A percentile compares a stretch with the other conserved stretches of the same genome.
Evolutionary conservation across 2,113 vertebrate species (phyloP).

Genomic region (Climacteris rufus): DNA sequence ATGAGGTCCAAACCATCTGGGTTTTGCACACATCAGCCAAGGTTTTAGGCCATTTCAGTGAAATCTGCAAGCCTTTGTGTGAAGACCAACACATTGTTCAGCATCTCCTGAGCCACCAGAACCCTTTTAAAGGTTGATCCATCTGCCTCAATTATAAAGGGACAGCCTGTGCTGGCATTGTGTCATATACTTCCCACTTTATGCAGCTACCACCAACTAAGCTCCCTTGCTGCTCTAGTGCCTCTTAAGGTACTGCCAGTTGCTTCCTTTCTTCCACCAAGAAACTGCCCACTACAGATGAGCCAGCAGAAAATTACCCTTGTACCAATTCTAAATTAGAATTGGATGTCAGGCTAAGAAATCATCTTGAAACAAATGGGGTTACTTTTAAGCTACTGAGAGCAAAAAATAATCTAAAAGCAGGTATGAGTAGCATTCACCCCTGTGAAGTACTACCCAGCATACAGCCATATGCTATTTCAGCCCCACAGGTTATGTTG

Average conservation of each 20-base stretch:
- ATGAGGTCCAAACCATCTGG: not conserved
- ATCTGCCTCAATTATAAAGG: not conserved
- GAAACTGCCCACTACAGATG: not conserved
- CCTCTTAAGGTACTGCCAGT: not conserved
- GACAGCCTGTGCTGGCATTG: not conserved
- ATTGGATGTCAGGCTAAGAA: not conserved
- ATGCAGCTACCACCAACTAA: not conserved
- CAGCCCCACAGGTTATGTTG: not conserved
- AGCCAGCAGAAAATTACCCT: not conserved
- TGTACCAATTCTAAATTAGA: not conserved
- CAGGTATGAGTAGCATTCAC: not conserved
- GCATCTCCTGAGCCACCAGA: not conserved
- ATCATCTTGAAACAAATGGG: accelerated
- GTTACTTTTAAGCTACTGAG: not conserved
- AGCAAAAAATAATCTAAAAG: not conserved
- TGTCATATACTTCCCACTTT: not conserved
- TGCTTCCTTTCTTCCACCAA: not conserved
- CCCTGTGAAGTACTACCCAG: not conserved
- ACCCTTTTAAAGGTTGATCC: not conserved
- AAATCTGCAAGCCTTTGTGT: not conserved
- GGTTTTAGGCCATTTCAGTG: not conserved
- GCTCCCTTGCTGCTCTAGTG: not conserved
- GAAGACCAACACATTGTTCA: not conserved
- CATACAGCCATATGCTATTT: accelerated
- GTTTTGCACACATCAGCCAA: not conserved